Evolutionary conservation across 1,140 invertebrate species (phyloP).

Genomic region (Coelopa frigida): DNA sequence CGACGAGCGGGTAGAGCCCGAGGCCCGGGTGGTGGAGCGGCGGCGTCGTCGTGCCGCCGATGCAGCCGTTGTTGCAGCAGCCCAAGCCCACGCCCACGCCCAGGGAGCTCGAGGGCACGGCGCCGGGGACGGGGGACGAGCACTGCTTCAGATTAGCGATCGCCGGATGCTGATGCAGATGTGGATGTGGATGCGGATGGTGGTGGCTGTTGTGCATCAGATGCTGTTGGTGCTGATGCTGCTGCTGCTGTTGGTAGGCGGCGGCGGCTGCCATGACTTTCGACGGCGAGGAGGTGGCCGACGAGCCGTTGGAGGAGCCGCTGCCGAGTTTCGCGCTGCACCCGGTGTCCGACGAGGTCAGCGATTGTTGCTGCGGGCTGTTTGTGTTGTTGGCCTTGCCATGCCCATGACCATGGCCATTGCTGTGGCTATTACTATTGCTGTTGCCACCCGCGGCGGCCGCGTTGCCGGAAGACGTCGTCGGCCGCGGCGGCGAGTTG

Average conservation of each 20-base stretch:
- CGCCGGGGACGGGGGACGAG: neutral
- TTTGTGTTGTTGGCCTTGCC: conserved; percentile 7
- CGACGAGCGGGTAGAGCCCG: conserved; percentile 33
- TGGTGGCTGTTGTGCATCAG: conserved; percentile 15
- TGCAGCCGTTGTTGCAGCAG: conserved; percentile 6
- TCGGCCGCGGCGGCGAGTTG: conserved; percentile 10
- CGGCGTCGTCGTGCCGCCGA: conserved; percentile 18
- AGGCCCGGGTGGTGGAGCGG: conserved; percentile 26
- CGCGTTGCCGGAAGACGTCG: neutral
- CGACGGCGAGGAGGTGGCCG: conserved; percentile 27
- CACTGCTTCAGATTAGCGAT: conserved; percentile 17
- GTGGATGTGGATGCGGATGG: conserved; percentile 11
- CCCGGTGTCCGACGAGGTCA: conserved; percentile 1
- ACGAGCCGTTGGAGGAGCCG: conserved; percentile 22
- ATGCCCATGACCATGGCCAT: conserved; percentile 3
- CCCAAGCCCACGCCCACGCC: neutral
- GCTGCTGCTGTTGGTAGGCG: conserved; percentile 12
- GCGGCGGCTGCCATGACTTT: conserved; percentile 8
- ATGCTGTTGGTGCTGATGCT: conserved; percentile 27
- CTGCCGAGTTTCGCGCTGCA: neutral
- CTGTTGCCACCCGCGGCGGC: neutral
- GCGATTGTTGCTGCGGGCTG: conserved; percentile 1
- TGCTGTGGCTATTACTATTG: conserved; percentile 6
- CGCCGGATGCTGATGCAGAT: conserved; percentile 21
- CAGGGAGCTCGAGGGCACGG: neutral